phyloP scores from a whole-genome alignment of 37 sponge, comb jelly and placozoan genomes.

The Diacarnus erythraeanus region DNA sequence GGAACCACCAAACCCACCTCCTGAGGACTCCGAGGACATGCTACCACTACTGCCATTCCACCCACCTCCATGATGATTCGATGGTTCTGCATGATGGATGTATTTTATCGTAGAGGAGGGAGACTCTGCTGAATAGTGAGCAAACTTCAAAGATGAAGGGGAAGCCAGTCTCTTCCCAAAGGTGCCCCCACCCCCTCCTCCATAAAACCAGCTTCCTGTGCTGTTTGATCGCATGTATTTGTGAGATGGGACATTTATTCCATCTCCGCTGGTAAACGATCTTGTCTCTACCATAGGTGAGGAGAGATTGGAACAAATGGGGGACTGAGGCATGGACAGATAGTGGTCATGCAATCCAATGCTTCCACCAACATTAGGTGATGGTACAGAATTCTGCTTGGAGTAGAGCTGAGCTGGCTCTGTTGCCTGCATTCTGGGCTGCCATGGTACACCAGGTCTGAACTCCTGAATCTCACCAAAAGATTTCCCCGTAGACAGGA shows the following conservation, averaged over 20 bases:
- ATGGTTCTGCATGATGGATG: too few species aligned
- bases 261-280: background rate
- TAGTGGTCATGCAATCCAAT: background rate
- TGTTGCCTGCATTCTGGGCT: slow-evolving; percentile 49
- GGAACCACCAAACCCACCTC: background rate
- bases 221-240: background rate
- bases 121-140: background rate
- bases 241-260: background rate
- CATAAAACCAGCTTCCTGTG: background rate
- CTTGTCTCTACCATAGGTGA: background rate
- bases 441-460: slow-evolving; percentile 81
- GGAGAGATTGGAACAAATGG: background rate
- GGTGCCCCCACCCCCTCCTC: background rate
- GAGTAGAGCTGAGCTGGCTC: slow-evolving; percentile 46
- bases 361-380: background rate
- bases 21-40: background rate
- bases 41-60: slow-evolving; percentile 1
- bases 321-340: background rate
- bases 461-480: slow-evolving; percentile 71
- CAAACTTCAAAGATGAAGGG: background rate
- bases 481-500: slow-evolving; percentile 5
- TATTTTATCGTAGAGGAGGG: background rate
- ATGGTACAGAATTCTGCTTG: slow-evolving; percentile 15
- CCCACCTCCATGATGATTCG: too few species aligned
- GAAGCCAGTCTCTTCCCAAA: background rate